phyloP scores from a whole-genome alignment of 1,140 invertebrate species.

The Kradibia gibbosae region DNA sequence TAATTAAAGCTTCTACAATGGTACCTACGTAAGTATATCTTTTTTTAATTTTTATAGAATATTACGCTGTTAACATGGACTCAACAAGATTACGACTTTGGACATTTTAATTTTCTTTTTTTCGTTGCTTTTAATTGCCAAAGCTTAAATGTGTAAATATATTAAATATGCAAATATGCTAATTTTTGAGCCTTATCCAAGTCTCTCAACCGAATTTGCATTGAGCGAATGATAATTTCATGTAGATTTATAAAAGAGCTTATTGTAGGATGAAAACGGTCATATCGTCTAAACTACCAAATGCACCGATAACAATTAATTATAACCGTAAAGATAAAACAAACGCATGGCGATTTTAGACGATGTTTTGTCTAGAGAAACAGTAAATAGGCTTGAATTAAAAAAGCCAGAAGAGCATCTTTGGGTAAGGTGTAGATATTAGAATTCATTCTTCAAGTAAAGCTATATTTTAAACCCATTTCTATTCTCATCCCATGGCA shows the following conservation, averaged over 20 bases:
- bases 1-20: too few relatives aligned
- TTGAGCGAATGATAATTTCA: not conserved
- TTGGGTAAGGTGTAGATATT: not conserved
- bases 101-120: not conserved
- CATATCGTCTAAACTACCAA: constrained; percentile 14
- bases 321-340: constrained; percentile 30
- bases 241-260: constrained; percentile 4
- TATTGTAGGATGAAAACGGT: not conserved
- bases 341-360: constrained; percentile 10
- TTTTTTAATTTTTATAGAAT: too few relatives aligned
- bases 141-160: too few relatives aligned
- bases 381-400: not conserved
- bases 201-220: not conserved
- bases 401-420: not conserved
- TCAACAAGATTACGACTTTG: too few relatives aligned
- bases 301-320: constrained; percentile 34
- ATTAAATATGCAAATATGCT: not conserved
- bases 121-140: too few relatives aligned
- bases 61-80: too few relatives aligned
- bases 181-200: not conserved
- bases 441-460: not conserved
- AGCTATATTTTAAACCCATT: not conserved
- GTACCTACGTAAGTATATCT: too few relatives aligned
- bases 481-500: not conserved
- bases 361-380: not conserved